These are phyloP conservation scores for Paradoxurus hermaphroditus DNA, from an alignment of 2,113 vertebrate species.

Conservation along the genomic window DNA sequence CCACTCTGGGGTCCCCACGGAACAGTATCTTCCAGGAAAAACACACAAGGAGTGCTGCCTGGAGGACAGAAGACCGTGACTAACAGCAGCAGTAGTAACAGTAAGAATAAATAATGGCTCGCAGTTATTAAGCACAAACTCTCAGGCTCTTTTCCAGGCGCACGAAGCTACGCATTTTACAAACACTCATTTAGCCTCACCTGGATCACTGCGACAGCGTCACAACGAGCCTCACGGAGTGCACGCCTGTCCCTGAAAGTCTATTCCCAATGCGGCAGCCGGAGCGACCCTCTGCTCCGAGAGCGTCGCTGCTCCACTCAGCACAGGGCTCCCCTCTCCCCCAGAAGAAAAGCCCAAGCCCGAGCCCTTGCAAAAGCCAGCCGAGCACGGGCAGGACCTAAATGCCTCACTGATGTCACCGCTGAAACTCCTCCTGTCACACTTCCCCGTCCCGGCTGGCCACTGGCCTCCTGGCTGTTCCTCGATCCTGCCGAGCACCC, in stretches of 20 bases:
- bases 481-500: background rate
- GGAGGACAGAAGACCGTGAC: background rate
- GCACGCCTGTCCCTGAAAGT: background rate
- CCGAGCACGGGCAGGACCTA: background rate
- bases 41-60: background rate
- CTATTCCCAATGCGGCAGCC: background rate
- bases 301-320: background rate
- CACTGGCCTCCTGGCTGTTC: background rate
- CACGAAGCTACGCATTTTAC: background rate
- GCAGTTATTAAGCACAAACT: background rate
- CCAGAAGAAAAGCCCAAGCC: background rate
- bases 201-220: background rate
- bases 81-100: background rate
- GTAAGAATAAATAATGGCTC: background rate
- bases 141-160: background rate
- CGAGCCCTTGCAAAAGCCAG: background rate
- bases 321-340: background rate
- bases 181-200: background rate
- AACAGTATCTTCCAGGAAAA: background rate
- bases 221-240: background rate
- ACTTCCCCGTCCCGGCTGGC: background rate
- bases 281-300: background rate
- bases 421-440: background rate
- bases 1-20: background rate
- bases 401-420: background rate